These are phyloP conservation scores for Mus minutoides DNA, from an alignment of 2,797 vertebrate genomes.

Conservation along the genomic window DNA sequence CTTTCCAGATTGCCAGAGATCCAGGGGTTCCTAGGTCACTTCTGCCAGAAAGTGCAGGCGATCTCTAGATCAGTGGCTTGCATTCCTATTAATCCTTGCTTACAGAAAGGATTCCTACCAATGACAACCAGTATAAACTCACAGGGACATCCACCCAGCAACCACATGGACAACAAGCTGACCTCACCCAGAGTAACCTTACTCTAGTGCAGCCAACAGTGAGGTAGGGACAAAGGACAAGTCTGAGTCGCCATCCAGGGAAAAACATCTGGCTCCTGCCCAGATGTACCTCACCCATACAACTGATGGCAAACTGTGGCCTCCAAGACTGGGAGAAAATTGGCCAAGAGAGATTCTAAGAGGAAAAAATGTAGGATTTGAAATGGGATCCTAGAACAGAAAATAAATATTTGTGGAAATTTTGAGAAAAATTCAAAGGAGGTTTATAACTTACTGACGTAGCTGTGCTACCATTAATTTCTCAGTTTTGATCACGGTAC, in stretches of 20 bases:
- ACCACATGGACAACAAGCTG: background rate
- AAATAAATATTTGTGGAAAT: background rate
- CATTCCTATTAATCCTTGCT: background rate
- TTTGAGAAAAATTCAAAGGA: background rate
- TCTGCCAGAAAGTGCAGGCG: background rate
- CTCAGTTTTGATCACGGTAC: background rate
- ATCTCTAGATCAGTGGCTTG: background rate
- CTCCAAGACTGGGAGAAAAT: constrained; percentile 3
- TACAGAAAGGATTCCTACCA: background rate
- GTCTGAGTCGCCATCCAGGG: background rate
- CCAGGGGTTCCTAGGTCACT: background rate
- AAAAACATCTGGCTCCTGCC: background rate
- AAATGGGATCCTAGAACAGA: background rate
- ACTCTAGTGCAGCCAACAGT: background rate
- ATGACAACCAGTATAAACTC: background rate
- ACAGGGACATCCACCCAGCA: background rate
- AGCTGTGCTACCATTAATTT: background rate
- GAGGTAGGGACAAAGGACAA: background rate
- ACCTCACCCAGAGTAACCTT: background rate
- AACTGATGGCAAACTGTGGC: background rate
- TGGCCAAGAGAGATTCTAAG: background rate
- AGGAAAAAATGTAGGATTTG: background rate
- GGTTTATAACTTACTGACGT: background rate
- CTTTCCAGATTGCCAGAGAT: background rate
- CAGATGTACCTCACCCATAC: background rate